phyloP scores from a whole-genome alignment of 2,113 vertebrate species.

The Gasterosteus nipponicus region DNA sequence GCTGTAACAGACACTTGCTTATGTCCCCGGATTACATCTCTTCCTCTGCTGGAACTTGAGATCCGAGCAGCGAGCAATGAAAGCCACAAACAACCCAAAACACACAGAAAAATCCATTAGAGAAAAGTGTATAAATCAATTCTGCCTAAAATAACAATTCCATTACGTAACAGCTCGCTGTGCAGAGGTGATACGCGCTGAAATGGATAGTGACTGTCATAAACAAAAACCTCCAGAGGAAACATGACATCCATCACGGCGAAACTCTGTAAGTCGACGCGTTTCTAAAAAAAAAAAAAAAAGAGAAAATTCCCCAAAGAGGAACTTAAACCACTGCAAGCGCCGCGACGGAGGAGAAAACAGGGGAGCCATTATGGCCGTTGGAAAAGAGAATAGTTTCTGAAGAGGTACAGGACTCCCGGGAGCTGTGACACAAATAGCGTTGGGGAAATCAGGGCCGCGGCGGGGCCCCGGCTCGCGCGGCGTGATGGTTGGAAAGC shows the following conservation, averaged over 20 bases:
- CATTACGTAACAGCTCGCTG: constrained; percentile 59
- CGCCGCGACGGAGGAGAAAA: constrained; percentile 14
- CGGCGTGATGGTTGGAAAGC: constrained; percentile 27
- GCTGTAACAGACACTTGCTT: constrained; percentile 52
- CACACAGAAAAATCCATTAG: constrained; percentile 42
- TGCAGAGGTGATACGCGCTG: constrained; percentile 49
- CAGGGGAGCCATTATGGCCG: constrained; percentile 50
- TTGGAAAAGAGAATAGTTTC: constrained; percentile 43
- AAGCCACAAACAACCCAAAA: constrained; percentile 46
- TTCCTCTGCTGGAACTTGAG: constrained; percentile 51
- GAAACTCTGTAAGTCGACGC: constrained; percentile 36
- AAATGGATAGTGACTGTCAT: constrained; percentile 66
- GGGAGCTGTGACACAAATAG: constrained; percentile 64
- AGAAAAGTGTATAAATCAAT: constrained; percentile 63
- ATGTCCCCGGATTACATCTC: constrained; percentile 53
- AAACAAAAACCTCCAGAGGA: constrained; percentile 63
- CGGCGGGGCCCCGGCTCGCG: constrained; percentile 32
- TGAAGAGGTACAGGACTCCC: constrained; percentile 52
- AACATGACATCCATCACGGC: constrained; percentile 68
- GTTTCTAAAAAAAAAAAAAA: constrained; percentile 9
- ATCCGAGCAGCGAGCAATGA: constrained; percentile 43
- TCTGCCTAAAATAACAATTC: constrained; percentile 57
- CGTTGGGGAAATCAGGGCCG: constrained; percentile 53
- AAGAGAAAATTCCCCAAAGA: constrained; percentile 42
- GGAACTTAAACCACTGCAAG: constrained; percentile 26